Evolutionary conservation across 2,797 vertebrate genomes (phyloP), one percentile per base, ranked within the genome.

Genomic region (Aldrovandia affinis): DNA sequence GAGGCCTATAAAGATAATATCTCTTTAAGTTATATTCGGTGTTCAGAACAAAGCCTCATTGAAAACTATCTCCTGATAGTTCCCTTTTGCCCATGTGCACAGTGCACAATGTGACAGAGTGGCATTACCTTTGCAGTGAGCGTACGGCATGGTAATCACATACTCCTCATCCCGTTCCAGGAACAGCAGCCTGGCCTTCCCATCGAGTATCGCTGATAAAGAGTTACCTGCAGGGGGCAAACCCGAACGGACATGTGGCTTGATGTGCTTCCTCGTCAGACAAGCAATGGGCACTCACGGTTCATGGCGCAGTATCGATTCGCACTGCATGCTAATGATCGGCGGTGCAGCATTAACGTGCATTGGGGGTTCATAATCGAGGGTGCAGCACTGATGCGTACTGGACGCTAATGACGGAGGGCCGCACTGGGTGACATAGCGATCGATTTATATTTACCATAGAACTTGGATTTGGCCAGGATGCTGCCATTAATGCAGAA

Each of bases 131-230:
- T 97, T 98, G 90, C 98, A 99, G 92, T 99, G 98, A 81, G 98
- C 98, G 0, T 99, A 99, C 18, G 98, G 98, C 98, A 99, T 99
- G 42, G 97, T 99, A 91, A 99, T 98, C 81, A 96, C 88, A 82
- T 99, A 99, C 36, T 98, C 97, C 89, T 99, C 98, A 0, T 93
- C 95, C 30, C 96, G 95, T 89, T 85, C 94, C 80, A 98, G 91
- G 89, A 99, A 97, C 22, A 91, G 91, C 78, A 99, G 95, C 22
- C 96, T 96, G 83, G 98, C 98, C 92, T 96, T 97, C 75, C 98
- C 98, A 3, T 99, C 98, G 89, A 99, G 91, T 89, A 99, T 95
- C 0, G 98, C 98, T 0, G 98, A 99, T 87, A 99, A 93, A 0
- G 98, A 99, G 91, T 98, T 99, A 80, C 98, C 98, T 99, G 83